Conservation (phyloP, 1,140 invertebrate genomes). For the Zaprionus nigranus region DNA sequence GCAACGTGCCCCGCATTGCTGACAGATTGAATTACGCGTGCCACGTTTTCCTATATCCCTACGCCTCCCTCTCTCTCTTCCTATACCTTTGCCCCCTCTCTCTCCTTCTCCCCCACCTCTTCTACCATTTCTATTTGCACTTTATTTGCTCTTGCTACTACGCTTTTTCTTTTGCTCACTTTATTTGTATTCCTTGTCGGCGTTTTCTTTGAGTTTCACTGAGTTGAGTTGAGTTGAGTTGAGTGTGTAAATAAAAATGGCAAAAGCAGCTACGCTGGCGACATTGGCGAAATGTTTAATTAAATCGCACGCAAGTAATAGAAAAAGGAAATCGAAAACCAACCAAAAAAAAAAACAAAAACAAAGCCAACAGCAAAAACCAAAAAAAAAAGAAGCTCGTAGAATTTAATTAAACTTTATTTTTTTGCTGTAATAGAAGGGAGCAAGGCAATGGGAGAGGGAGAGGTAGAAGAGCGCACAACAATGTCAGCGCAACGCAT, state of each 20-base stretch:
- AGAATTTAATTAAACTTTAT: constrained; percentile 81
- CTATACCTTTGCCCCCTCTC: background rate
- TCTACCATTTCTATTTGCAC: constrained; percentile 37
- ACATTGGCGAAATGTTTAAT: constrained; percentile 73
- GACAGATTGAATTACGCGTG: constrained; percentile 73
- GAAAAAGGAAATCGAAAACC: constrained; percentile 69
- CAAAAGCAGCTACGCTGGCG: constrained; percentile 30
- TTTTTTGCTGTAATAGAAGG: constrained; percentile 25
- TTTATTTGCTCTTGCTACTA: constrained; percentile 26
- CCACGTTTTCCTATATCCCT: constrained; percentile 38
- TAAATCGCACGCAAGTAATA: constrained; percentile 62
- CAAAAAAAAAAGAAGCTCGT: background rate
- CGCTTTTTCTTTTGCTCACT: constrained; percentile 29
- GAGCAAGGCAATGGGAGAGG: background rate
- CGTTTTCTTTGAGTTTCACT: constrained; percentile 26
- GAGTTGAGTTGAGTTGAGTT: constrained; percentile 15
- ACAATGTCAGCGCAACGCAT: constrained; percentile 73
- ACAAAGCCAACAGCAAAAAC: background rate
- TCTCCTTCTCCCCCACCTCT: too few relatives aligned
- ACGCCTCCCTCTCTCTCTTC: background rate
- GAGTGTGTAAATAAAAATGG: constrained; percentile 42
- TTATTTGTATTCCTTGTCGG: constrained; percentile 33
- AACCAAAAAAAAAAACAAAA: constrained; percentile 26
- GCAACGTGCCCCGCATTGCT: constrained; percentile 62
- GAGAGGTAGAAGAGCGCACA: background rate